phyloP scores from a whole-genome alignment of 2,113 vertebrate species.

The Mixornis gularis region DNA sequence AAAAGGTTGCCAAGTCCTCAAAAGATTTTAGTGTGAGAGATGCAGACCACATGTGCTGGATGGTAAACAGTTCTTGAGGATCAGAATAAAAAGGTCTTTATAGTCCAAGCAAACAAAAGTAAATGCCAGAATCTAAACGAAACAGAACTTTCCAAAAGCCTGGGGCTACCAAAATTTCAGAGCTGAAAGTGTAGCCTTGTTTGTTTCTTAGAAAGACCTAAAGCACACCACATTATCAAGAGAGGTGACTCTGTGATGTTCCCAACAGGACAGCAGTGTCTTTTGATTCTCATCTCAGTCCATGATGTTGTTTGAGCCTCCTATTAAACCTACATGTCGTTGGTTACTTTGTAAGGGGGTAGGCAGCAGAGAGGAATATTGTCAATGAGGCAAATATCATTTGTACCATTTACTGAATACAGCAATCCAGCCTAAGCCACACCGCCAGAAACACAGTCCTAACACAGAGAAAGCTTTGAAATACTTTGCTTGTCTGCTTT shows the following conservation, averaged over 20 bases:
- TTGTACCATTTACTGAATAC: background rate
- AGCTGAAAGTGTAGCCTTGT: background rate
- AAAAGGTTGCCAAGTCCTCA: background rate
- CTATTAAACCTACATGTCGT: background rate
- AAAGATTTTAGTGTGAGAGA: constrained; percentile 31
- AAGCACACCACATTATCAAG: background rate
- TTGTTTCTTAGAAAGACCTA: constrained; percentile 9
- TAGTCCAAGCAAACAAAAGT: constrained; percentile 40
- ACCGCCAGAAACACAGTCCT: background rate
- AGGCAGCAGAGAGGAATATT: background rate
- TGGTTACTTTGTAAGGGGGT: background rate
- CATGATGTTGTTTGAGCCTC: background rate
- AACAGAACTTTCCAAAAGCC: constrained; percentile 35
- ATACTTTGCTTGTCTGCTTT: background rate
- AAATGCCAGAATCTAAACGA: constrained; percentile 54
- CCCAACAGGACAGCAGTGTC: background rate
- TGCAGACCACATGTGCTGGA: constrained; percentile 57
- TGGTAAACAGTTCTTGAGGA: constrained; percentile 56
- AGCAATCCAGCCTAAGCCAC: background rate
- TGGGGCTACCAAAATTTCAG: constrained; percentile 9
- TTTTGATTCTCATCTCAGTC: background rate
- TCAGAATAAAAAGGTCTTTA: constrained; percentile 67
- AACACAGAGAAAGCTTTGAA: background rate
- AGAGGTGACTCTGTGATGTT: background rate
- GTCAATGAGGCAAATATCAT: background rate